phyloP scores from a whole-genome alignment of 2,113 vertebrate genomes.

The Ariopsis seemanni region DNA sequence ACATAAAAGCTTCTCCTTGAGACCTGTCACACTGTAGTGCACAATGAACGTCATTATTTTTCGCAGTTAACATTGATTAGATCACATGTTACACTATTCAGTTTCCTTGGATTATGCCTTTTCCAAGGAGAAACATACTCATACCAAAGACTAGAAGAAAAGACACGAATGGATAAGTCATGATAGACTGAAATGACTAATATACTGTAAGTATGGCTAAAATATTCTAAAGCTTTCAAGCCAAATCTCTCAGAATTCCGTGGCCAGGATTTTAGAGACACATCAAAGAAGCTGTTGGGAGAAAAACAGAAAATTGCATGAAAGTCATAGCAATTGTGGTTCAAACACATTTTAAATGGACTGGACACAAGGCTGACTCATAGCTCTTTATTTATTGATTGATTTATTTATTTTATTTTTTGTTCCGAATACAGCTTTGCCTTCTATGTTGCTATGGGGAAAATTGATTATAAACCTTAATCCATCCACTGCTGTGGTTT shows the following conservation, averaged over 20 bases:
- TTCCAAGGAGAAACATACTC: constrained; percentile 12
- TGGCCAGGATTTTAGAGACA: constrained; percentile 44
- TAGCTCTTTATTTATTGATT: background rate
- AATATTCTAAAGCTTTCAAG: constrained; percentile 59
- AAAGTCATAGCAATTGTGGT: constrained; percentile 36
- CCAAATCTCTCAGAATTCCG: constrained; percentile 33
- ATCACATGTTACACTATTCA: background rate
- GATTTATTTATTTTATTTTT: background rate
- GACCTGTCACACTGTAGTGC: background rate
- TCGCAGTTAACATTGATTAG: constrained; percentile 11
- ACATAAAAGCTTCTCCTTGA: constrained; percentile 22
- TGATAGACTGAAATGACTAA: constrained; percentile 53
- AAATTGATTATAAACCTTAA: background rate
- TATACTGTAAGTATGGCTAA: constrained; percentile 55
- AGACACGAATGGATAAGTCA: constrained; percentile 52
- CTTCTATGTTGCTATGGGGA: background rate
- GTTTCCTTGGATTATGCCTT: constrained; percentile 10
- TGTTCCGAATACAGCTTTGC: background rate
- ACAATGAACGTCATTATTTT: background rate
- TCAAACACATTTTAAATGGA: constrained; percentile 39
- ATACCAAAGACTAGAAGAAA: constrained; percentile 49
- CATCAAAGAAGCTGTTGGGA: constrained; percentile 51
- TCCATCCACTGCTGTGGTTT: background rate
- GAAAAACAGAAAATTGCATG: constrained; percentile 18
- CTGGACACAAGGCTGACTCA: constrained; percentile 1